Base-by-base conservation (phyloP, 1,140 invertebrate genomes). In the Papilio helenus region DNA sequence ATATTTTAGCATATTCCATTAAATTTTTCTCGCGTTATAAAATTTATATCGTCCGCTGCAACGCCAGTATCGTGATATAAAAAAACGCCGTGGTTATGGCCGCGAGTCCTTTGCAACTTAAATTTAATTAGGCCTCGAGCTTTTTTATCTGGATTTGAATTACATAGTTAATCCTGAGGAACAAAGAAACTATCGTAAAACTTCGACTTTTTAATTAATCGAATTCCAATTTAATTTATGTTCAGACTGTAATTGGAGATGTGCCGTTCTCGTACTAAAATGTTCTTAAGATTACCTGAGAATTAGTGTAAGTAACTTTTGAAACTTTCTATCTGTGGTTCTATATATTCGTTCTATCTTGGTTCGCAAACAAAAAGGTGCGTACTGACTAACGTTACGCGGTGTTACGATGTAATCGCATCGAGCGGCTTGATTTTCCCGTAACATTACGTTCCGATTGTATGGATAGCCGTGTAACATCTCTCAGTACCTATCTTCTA, bases 1-100 rank as follows among this genome's bases (percentile, higher is more conserved):
- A 74, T 74, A 74, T 49, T 51, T 74, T 49, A 74, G n/a, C 72
- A 26, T 44, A 74, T 74, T 74, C 39, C 44, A 74, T 74, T 74
- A 74, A 74, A 49, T 42, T 49, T 74, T 20, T 74, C 44, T 20
- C 42, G n/a, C 72, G 39, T 73, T 46, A 9, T 73, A 49, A 73
- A 73, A 73, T 73, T 44, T 73, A 73, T 72, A 72, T n/a, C 29
- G 34, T 72, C 46, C 39, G 71, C 71, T 72, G 72, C 42, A 73
- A 73, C 29, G 68, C 68, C 12, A 4, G 42, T 49, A 73, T 7
- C 20, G 72, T 49, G 42, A 44, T 14, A 49, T 46, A 44, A 73
- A 72, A 73, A 73, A 73, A 46, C 20, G 44, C 42, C 18, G 39
- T 23, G 42, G 34, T 7, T 20, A 44, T 73, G 12, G 42, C 8